These are phyloP conservation scores for Lepus townsendii DNA, from an alignment of 2,797 vertebrate genomes.

Conservation along the genomic window DNA sequence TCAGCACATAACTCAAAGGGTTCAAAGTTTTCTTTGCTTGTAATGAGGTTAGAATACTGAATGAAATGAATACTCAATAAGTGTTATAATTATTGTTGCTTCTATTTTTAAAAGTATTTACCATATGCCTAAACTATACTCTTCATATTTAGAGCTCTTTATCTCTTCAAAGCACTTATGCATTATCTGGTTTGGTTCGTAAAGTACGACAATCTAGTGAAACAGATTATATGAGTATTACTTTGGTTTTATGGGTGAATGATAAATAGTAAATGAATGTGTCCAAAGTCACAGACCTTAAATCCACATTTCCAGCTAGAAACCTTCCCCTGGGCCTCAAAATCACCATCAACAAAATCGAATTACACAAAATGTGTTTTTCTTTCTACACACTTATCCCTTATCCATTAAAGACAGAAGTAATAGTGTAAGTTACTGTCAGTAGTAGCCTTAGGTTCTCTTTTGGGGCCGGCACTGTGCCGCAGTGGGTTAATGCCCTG, in stretches of 20 bases:
- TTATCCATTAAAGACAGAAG: background rate
- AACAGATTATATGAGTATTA: background rate
- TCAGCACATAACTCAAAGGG: background rate
- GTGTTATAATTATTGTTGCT: background rate
- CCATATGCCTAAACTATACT: background rate
- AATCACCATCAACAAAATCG: background rate
- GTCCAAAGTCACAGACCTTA: constrained; percentile 48
- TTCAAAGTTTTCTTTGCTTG: constrained; percentile 7
- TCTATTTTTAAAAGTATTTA: background rate
- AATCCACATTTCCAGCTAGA: constrained; percentile 24
- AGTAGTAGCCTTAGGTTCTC: background rate
- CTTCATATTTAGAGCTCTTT: background rate
- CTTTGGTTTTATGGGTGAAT: background rate
- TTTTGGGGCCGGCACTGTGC: no score
- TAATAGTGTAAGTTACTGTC: background rate
- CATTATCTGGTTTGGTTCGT: background rate
- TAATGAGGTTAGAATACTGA: constrained; percentile 26
- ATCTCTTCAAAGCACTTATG: background rate
- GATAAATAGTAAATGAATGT: background rate
- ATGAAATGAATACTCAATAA: constrained; percentile 12
- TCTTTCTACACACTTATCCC: background rate
- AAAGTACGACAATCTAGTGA: background rate
- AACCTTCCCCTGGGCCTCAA: background rate
- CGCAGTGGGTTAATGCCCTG: no score
- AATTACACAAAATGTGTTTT: constrained; percentile 24